Conservation (phyloP, 2,888 invertebrate genomes). For the Cyaniris semiargus region DNA sequence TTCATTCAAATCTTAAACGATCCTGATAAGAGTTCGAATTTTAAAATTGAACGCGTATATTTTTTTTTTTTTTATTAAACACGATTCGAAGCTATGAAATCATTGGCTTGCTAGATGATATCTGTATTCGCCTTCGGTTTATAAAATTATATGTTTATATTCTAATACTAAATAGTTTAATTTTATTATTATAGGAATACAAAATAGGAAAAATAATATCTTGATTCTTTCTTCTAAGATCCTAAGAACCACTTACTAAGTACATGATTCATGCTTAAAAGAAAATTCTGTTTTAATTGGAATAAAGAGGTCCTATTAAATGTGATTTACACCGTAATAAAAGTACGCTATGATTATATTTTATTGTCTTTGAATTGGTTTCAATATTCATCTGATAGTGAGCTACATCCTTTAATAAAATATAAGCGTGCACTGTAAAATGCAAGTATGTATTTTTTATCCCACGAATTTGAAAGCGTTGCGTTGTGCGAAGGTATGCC, state of each 20-base stretch:
- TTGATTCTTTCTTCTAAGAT: not conserved
- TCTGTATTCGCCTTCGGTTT: not conserved
- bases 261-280: constrained; percentile 26
- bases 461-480: not conserved
- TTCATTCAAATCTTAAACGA: constrained; percentile 62
- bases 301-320: constrained; percentile 30
- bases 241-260: not conserved
- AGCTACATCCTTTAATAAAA: not conserved
- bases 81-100: constrained; percentile 20
- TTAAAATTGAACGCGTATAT: constrained; percentile 37
- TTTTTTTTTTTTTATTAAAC: constrained; percentile 7
- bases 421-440: not conserved
- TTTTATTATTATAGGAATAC: not conserved
- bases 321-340: constrained; percentile 24
- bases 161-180: not conserved
- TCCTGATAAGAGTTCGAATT: constrained; percentile 42
- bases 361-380: constrained; percentile 4
- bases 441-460: not conserved
- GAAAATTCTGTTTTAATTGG: constrained; percentile 31
- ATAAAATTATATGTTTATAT: not conserved
- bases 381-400: not conserved
- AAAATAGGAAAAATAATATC: not conserved
- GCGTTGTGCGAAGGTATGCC: not conserved
- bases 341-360: constrained; percentile 7
- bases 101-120: not conserved